Evolutionary conservation across 2,797 vertebrate genomes (phyloP).

Genomic region (Percopsis omiscomaycus): DNA sequence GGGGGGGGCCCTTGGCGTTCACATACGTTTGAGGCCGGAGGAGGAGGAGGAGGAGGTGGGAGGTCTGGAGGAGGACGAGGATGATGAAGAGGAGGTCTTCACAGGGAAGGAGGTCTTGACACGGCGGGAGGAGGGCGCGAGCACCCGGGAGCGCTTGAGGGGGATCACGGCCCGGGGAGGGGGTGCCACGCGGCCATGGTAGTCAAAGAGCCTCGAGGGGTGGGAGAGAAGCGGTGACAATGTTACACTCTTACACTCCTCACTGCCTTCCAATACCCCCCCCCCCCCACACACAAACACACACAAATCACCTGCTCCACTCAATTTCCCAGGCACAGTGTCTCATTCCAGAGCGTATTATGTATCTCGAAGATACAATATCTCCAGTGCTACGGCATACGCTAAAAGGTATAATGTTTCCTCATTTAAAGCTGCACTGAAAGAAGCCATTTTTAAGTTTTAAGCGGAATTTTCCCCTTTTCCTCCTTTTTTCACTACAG

Average conservation of each 20-base stretch:
- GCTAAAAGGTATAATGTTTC: too few species aligned
- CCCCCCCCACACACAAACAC: too few species aligned
- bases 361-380: conserved; percentile 29
- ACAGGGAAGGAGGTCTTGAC: conserved; percentile 91
- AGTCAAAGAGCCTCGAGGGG: conserved; percentile 89
- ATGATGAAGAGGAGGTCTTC: conserved; percentile 84
- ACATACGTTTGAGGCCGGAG: conserved; percentile 90
- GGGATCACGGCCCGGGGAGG: conserved; percentile 94
- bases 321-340: conserved; percentile 17
- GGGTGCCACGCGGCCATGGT: conserved; percentile 91
- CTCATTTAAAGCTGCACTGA: too few species aligned
- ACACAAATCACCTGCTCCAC: too few species aligned
- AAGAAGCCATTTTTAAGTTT: too few species aligned
- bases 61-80: conserved; percentile 85
- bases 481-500: too few species aligned
- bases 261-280: not conserved
- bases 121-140: conserved; percentile 87
- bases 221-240: not conserved
- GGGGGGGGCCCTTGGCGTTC: conserved; percentile 3
- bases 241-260: conserved; percentile 21
- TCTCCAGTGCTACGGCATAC: not conserved
- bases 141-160: conserved; percentile 90
- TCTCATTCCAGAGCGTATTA: conserved; percentile 27
- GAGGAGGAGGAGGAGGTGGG: conserved; percentile 82
- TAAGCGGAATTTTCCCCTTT: too few species aligned